These are phyloP conservation scores for Pungitius pungitius DNA, from an alignment of 2,113 vertebrate species.

Conservation along the genomic window DNA sequence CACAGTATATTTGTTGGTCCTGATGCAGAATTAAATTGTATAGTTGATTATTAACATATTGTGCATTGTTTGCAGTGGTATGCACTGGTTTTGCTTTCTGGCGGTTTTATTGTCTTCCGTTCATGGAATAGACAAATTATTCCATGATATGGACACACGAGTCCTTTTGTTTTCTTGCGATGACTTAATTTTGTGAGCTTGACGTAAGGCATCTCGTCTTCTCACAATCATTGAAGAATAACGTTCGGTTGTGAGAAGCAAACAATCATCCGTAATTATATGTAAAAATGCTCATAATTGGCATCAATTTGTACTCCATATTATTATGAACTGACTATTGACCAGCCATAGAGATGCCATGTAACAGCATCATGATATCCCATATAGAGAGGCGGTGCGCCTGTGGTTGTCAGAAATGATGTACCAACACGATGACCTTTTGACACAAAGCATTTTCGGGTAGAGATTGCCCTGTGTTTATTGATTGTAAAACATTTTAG, in stretches of 20 bases:
- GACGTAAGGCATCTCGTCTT: neutral
- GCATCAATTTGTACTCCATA: neutral
- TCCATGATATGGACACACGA: neutral
- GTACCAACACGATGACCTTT: neutral
- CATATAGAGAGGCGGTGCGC: neutral
- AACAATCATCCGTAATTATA: conserved; percentile 3
- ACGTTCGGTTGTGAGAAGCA: neutral
- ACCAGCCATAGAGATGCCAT: neutral
- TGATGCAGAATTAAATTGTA: neutral
- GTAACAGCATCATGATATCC: neutral
- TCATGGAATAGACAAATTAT: neutral
- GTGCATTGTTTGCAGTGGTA: neutral
- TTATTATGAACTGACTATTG: conserved; percentile 3
- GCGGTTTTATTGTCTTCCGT: neutral
- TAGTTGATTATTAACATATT: neutral
- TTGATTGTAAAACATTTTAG: neutral
- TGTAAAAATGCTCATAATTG: neutral
- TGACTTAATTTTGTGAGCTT: neutral
- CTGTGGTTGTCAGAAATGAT: neutral
- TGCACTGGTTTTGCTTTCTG: neutral
- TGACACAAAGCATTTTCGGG: neutral
- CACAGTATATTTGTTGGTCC: neutral
- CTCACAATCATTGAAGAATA: neutral
- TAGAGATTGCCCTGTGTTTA: neutral
- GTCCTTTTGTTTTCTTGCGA: neutral